phyloP scores from a whole-genome alignment of 1,140 invertebrate species.

The Stegodyphus dumicola region DNA sequence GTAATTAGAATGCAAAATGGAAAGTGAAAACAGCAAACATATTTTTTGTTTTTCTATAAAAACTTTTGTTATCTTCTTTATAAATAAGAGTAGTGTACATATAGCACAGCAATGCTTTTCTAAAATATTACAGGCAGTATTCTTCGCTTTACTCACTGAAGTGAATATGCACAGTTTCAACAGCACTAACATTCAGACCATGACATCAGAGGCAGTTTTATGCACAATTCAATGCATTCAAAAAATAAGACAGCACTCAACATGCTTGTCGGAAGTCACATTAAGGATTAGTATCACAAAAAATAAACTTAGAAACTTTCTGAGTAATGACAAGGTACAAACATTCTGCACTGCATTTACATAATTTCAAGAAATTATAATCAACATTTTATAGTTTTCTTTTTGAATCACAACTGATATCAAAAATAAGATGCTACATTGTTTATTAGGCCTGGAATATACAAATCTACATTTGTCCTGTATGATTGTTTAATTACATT shows the following conservation, averaged over 20 bases:
- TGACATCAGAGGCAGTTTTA: not conserved
- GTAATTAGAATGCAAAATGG: constrained; percentile 15
- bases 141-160: not conserved
- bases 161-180: not conserved
- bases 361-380: no score
- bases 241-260: not conserved
- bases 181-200: constrained; percentile 32
- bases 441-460: no score
- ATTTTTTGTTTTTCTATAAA: constrained; percentile 47
- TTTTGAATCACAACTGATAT: no score
- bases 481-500: no score
- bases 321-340: no score
- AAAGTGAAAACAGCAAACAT: constrained; percentile 56
- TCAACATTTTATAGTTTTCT: no score
- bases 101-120: constrained; percentile 42
- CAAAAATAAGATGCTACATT: no score
- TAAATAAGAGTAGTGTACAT: constrained; percentile 56
- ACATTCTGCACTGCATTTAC: no score
- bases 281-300: no score
- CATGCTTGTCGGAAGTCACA: not conserved
- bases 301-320: no score
- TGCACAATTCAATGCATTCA: not conserved
- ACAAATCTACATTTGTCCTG: no score
- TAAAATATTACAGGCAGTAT: constrained; percentile 52
- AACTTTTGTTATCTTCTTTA: constrained; percentile 17